These are phyloP conservation scores for Oryzaephilus surinamensis DNA, from an alignment of 1,140 invertebrate genomes.

Conservation along the genomic window DNA sequence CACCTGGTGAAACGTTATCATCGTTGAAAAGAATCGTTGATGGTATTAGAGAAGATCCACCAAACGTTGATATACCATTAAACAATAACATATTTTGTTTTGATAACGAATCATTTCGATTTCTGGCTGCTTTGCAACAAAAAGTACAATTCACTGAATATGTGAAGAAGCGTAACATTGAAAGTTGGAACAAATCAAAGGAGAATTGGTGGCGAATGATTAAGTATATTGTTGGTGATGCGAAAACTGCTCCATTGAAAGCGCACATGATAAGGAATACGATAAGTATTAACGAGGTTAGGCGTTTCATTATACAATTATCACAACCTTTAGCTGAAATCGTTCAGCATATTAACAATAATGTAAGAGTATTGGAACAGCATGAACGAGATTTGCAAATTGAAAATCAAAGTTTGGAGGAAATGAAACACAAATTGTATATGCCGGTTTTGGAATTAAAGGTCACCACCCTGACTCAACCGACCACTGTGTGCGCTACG, in stretches of 20 bases:
- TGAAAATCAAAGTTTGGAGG: constrained; percentile 16
- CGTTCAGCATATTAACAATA: constrained; percentile 26
- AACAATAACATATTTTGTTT: constrained; percentile 26
- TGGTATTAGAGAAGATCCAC: constrained; percentile 16
- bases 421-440: constrained; percentile 24
- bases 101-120: constrained; percentile 30
- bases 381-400: constrained; percentile 15
- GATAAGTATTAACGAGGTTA: constrained; percentile 27
- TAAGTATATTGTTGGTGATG: constrained; percentile 21
- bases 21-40: constrained; percentile 14
- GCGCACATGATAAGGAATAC: constrained; percentile 28
- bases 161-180: constrained; percentile 6
- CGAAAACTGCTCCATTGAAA: constrained; percentile 10
- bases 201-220: constrained; percentile 25
- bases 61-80: constrained; percentile 19
- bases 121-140: constrained; percentile 20
- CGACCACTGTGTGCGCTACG: constrained; percentile 28
- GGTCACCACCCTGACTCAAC: constrained; percentile 23
- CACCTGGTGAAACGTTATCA: constrained; percentile 21
- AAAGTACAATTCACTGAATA: constrained; percentile 14
- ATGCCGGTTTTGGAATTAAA: constrained; percentile 26
- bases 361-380: constrained; percentile 19
- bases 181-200: constrained; percentile 27
- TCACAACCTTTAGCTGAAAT: constrained; percentile 31
- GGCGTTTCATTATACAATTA: constrained; percentile 25